Evolutionary conservation across 2,113 vertebrate species (phyloP).

Genomic region (Plecotus auritus): DNA sequence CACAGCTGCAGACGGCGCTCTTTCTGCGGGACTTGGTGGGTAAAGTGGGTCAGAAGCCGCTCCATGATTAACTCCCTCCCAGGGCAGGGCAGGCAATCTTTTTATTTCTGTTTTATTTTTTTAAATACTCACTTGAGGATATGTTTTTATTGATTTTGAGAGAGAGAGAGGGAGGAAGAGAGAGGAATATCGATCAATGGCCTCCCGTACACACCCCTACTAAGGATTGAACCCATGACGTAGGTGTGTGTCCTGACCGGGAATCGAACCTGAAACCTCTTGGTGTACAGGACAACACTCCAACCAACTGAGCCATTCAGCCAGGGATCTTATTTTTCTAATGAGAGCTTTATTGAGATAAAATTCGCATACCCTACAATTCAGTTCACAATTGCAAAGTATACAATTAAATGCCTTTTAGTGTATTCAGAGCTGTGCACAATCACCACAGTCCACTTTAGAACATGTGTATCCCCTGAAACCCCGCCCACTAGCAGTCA

Average conservation of each 20-base stretch:
- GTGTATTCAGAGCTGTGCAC: neutral
- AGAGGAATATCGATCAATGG: neutral
- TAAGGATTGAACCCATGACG: neutral
- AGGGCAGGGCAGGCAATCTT: neutral
- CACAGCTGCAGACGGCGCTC: neutral
- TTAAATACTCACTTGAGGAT: neutral
- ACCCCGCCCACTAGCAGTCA: neutral
- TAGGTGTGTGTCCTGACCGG: neutral
- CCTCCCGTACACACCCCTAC: neutral
- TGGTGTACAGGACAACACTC: neutral
- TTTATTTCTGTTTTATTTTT: neutral
- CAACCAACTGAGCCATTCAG: neutral
- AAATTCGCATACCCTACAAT: neutral
- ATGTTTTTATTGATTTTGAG: neutral
- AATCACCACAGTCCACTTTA: neutral
- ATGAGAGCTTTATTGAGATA: neutral
- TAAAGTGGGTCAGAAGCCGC: neutral
- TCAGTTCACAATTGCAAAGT: neutral
- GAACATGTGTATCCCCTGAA: neutral
- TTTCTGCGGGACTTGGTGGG: neutral
- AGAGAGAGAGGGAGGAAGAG: neutral
- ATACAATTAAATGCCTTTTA: neutral
- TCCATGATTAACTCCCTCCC: neutral
- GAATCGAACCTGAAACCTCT: neutral
- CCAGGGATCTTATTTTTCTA: neutral